Conservation (phyloP, 2,113 vertebrate species). For the Melanotaenia duboulayi region DNA sequence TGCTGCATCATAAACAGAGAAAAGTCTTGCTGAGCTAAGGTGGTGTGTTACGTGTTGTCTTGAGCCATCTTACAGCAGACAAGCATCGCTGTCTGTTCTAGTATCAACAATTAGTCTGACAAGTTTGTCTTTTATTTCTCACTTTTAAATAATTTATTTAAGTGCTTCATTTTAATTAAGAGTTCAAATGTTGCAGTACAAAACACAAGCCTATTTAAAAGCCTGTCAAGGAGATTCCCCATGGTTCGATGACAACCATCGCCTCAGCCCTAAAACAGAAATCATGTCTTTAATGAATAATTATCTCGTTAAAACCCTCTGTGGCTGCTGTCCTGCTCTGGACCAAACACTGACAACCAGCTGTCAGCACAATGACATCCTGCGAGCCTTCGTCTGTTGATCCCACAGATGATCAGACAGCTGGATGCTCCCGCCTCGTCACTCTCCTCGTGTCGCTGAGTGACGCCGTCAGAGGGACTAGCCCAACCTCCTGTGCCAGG, state of each 20-base stretch:
- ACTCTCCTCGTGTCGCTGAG: conserved; percentile 23
- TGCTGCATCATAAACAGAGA: too few species aligned
- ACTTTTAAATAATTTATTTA: neutral
- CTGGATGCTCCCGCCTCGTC: conserved; percentile 30
- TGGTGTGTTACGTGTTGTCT: neutral
- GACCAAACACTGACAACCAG: conserved; percentile 28
- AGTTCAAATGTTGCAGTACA: neutral
- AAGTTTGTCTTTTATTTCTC: neutral
- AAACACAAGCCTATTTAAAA: neutral
- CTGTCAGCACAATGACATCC: conserved; percentile 22
- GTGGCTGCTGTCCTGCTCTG: neutral
- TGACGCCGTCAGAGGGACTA: conserved; percentile 47
- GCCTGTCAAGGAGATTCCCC: neutral
- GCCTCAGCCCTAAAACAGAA: neutral
- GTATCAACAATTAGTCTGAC: neutral
- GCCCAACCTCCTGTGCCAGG: conserved; percentile 49
- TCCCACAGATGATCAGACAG: conserved; percentile 51
- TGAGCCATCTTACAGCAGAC: neutral
- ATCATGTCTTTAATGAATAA: conserved; percentile 15
- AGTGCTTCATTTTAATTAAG: neutral
- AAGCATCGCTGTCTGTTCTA: neutral
- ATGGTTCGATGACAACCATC: neutral
- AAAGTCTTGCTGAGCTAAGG: neutral
- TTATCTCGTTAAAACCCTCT: conserved; percentile 3
- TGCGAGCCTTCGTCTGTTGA: conserved; percentile 30